These are phyloP conservation scores for Proctacanthus coquilletti DNA, from an alignment of 1,140 invertebrate genomes.

Conservation along the genomic window DNA sequence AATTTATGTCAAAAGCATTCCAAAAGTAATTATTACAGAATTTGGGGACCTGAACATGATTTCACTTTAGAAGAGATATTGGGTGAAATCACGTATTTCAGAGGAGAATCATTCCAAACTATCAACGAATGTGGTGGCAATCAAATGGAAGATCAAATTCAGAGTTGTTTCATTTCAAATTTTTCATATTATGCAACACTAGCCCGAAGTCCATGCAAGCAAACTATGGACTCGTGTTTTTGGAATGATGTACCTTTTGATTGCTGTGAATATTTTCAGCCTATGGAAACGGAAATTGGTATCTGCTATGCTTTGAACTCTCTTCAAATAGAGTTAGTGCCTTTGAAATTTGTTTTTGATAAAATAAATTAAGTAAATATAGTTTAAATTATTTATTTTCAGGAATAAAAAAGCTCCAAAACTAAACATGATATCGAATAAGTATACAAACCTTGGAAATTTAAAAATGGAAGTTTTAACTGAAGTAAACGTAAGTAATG, in stretches of 20 bases:
- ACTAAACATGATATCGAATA: conserved; percentile 30
- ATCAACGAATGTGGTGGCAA: conserved; percentile 41
- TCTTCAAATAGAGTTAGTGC: conserved; percentile 34
- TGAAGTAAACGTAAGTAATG: conserved; percentile 35
- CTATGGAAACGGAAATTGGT: conserved; percentile 46
- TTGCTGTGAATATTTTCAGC: conserved; percentile 47
- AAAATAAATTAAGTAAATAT: too few species aligned
- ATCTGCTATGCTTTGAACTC: conserved; percentile 47
- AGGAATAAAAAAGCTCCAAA: conserved; percentile 15
- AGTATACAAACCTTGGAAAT: conserved; percentile 37
- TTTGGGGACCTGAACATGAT: conserved; percentile 45
- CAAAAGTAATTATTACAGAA: conserved; percentile 20
- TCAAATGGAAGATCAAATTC: conserved; percentile 26
- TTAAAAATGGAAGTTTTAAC: conserved; percentile 38
- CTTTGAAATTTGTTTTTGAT: too few species aligned
- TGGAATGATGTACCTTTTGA: conserved; percentile 45
- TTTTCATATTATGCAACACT: conserved; percentile 37
- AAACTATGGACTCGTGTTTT: conserved; percentile 38
- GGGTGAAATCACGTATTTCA: conserved; percentile 47
- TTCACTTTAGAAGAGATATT: conserved; percentile 51
- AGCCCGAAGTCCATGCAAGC: conserved; percentile 41
- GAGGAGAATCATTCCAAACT: conserved; percentile 46
- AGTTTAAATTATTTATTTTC: conserved; percentile 3
- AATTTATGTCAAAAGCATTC: neutral
- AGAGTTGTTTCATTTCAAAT: conserved; percentile 39